Conservation (phyloP, 1,140 invertebrate genomes). For the Pararge aegeria region DNA sequence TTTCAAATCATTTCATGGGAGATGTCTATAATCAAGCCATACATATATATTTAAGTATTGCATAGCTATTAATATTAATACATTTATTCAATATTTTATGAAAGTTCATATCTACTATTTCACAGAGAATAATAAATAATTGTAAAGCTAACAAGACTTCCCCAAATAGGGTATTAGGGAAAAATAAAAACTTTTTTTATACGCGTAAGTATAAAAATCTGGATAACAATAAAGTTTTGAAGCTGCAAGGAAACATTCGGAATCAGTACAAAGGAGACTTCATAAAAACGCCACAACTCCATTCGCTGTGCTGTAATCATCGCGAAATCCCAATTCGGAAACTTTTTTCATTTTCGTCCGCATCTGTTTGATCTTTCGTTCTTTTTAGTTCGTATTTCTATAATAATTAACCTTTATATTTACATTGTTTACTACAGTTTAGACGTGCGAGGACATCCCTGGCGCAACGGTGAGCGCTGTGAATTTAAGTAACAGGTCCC, state of each 20-base stretch:
- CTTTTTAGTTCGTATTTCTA: slow-evolving; percentile 38
- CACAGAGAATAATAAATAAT: background rate
- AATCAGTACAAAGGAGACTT: slow-evolving; percentile 61
- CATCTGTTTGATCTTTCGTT: slow-evolving; percentile 53
- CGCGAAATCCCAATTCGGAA: slow-evolving; percentile 43
- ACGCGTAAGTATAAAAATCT: slow-evolving; percentile 35
- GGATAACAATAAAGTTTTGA: slow-evolving; percentile 52
- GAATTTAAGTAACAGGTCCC: no score
- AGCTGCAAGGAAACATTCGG: slow-evolving; percentile 58
- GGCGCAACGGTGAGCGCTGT: no score
- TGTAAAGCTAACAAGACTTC: background rate
- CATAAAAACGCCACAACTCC: slow-evolving; percentile 65
- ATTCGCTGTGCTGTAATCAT: slow-evolving; percentile 71
- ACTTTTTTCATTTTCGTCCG: slow-evolving; percentile 75
- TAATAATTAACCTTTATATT: slow-evolving; percentile 38
- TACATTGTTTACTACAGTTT: no score
- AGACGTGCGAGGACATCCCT: no score
- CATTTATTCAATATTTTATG: no score
- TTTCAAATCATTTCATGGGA: no score
- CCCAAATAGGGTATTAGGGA: slow-evolving; percentile 40
- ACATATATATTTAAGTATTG: no score
- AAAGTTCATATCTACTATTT: background rate
- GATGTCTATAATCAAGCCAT: no score
- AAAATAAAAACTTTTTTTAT: slow-evolving; percentile 63
- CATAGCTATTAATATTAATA: no score